A percentile compares a stretch with the other conserved stretches of the same genome.
Conservation (phyloP, 2,113 vertebrate species). For the Falcunculus frontatus region DNA sequence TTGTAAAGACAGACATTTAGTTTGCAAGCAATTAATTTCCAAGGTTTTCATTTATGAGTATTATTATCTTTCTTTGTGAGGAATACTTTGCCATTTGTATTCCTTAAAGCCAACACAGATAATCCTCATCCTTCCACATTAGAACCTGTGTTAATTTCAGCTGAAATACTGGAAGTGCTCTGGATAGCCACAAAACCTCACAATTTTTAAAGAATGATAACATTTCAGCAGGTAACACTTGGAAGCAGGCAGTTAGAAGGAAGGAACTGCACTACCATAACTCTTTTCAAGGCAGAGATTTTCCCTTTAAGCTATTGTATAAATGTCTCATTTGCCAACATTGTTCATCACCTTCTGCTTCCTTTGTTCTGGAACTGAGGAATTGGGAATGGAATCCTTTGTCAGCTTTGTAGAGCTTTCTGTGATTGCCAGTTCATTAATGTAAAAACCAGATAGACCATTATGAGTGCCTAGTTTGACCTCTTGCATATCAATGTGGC, state of each 20-base stretch:
- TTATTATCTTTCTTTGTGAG: neutral
- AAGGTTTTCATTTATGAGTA: neutral
- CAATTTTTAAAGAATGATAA: neutral
- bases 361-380: neutral
- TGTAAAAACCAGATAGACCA: neutral
- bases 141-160: neutral
- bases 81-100: neutral
- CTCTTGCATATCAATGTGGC: neutral
- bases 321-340: neutral
- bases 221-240: neutral
- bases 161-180: neutral
- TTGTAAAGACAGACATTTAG: neutral
- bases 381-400: neutral
- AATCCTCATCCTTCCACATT: neutral
- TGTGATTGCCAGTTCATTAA: neutral
- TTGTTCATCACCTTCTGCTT: neutral
- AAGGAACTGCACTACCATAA: neutral
- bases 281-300: neutral
- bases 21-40: conserved; percentile 20
- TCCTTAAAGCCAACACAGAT: neutral
- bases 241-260: neutral
- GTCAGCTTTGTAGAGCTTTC: neutral
- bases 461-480: neutral
- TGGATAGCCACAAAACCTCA: neutral
- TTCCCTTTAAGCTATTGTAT: neutral